Conservation (phyloP, 2,797 vertebrate species). For the Notamacropus eugenii region DNA sequence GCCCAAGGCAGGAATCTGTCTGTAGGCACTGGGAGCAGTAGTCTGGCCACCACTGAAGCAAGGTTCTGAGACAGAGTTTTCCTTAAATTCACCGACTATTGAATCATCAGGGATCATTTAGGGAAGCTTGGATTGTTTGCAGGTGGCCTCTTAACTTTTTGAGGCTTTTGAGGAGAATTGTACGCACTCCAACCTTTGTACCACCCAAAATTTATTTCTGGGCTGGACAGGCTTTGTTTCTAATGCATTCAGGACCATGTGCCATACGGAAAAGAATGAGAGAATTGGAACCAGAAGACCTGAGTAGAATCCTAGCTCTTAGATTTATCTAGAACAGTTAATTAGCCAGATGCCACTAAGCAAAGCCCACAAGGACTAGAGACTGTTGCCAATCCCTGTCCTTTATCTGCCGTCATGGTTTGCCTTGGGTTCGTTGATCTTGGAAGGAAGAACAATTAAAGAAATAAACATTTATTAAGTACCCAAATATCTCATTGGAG, state of each 20-base stretch:
- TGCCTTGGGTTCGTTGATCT: not conserved
- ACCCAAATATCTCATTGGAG: not conserved
- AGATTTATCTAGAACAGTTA: not conserved
- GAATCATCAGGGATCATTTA: not conserved
- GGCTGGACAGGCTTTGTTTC: not conserved
- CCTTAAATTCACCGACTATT: not conserved
- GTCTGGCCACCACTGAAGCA: not conserved
- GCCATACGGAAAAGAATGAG: not conserved
- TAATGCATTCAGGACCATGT: not conserved
- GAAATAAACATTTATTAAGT: not conserved
- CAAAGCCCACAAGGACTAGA: not conserved
- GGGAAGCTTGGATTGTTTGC: not conserved
- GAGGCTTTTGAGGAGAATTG: not conserved
- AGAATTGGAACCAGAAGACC: not conserved
- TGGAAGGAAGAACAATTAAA: not conserved
- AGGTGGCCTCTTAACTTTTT: not conserved
- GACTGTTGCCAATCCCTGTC: not conserved
- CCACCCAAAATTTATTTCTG: not conserved
- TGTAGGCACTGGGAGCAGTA: not conserved
- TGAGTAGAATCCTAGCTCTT: not conserved
- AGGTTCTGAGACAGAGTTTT: not conserved
- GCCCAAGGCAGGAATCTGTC: not conserved
- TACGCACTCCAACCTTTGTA: not conserved
- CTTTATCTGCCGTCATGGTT: not conserved
- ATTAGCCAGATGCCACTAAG: not conserved